These are phyloP conservation scores for Corvus cornix DNA, from an alignment of 2,113 vertebrate species.

Conservation along the genomic window DNA sequence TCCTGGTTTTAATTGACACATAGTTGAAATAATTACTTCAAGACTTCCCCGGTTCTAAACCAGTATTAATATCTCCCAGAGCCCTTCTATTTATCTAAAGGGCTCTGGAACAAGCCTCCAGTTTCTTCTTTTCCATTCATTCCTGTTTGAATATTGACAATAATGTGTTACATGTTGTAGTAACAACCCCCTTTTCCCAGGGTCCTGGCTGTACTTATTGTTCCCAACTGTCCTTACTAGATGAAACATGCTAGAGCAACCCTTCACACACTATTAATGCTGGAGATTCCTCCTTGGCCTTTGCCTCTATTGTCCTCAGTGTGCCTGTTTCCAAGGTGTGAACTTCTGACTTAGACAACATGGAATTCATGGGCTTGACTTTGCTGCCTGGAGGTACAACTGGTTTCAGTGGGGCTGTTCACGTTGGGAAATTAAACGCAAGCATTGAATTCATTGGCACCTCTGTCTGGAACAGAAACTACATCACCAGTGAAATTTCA, in stretches of 20 bases:
- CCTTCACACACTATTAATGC: neutral
- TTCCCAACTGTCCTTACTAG: neutral
- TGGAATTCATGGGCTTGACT: neutral
- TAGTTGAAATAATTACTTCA: neutral
- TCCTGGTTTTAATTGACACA: neutral
- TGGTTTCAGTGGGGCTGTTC: neutral
- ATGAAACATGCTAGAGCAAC: neutral
- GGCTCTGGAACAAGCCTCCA: neutral
- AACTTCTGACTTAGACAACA: neutral
- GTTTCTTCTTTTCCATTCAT: neutral
- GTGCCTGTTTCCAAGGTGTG: neutral
- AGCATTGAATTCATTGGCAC: neutral
- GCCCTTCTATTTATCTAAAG: neutral
- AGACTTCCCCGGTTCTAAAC: neutral
- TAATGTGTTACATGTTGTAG: neutral
- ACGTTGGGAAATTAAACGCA: neutral
- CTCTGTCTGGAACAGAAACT: neutral
- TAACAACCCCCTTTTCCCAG: neutral
- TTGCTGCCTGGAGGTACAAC: neutral
- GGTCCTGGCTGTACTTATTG: neutral
- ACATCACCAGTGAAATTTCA: neutral
- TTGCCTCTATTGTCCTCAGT: neutral
- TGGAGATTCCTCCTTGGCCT: neutral
- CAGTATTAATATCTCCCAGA: neutral
- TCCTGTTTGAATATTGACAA: neutral